A percentile compares a stretch with the other conserved stretches of the same genome.
Evolutionary conservation across 2,113 vertebrate species (phyloP).

Genomic region (Paramormyrops kingsleyae): DNA sequence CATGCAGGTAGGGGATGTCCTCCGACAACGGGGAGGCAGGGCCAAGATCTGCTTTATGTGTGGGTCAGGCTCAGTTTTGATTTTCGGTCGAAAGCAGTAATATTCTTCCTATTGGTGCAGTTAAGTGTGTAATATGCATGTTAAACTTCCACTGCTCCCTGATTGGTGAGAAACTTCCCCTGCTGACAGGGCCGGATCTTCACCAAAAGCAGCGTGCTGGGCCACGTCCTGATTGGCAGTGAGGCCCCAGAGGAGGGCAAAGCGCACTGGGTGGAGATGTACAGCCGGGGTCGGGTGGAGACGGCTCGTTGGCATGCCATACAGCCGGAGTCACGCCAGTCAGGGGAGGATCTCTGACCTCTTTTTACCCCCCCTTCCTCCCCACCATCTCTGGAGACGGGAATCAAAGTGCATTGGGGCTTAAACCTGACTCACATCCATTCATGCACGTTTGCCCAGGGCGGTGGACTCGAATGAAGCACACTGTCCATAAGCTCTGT

Average conservation of each 20-base stretch:
- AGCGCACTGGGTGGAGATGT: slow-evolving; percentile 72
- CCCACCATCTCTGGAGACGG: background rate
- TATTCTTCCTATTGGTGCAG: background rate
- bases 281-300: slow-evolving; percentile 59
- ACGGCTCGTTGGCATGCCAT: slow-evolving; percentile 63
- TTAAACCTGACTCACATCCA: background rate
- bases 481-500: background rate
- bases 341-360: background rate
- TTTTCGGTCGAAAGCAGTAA: background rate
- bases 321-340: slow-evolving; percentile 33
- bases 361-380: background rate
- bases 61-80: background rate
- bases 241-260: slow-evolving; percentile 41
- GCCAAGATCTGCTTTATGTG: background rate
- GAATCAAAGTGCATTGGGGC: background rate
- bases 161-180: background rate
- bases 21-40: background rate
- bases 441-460: background rate
- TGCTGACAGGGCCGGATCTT: slow-evolving; percentile 59
- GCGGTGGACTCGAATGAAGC: background rate
- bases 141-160: background rate
- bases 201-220: slow-evolving; percentile 57
- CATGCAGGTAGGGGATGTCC: slow-evolving; percentile 60
- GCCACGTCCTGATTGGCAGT: slow-evolving; percentile 57
- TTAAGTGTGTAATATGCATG: background rate